Evolutionary conservation across 1,140 invertebrate species (phyloP).

Genomic region (Panagrolaimus sp.): DNA sequence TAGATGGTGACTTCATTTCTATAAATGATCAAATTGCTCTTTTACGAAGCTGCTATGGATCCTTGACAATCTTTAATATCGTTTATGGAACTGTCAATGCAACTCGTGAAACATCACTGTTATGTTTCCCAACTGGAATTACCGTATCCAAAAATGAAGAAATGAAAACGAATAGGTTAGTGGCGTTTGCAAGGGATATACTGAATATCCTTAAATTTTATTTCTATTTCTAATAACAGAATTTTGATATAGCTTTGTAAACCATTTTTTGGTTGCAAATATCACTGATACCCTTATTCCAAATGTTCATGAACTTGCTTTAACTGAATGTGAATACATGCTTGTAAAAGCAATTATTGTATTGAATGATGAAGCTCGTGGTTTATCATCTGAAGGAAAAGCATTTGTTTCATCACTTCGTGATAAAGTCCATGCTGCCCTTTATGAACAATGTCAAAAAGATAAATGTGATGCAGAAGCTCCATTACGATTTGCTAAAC

Average conservation of each 20-base stretch:
- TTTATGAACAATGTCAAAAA: constrained; percentile 39
- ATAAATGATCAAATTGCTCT: constrained; percentile 39
- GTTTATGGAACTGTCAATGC: constrained; percentile 26
- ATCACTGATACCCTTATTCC: constrained; percentile 30
- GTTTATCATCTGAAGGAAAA: constrained; percentile 21
- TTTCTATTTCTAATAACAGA: constrained; percentile 15
- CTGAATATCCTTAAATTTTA: neutral
- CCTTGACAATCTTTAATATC: constrained; percentile 49
- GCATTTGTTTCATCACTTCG: constrained; percentile 38
- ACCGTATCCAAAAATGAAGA: constrained; percentile 39
- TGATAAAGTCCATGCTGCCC: constrained; percentile 41
- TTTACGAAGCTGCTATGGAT: constrained; percentile 37
- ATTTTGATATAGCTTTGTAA: constrained; percentile 33
- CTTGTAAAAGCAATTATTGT: constrained; percentile 45
- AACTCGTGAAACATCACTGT: constrained; percentile 35
- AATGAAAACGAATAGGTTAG: constrained; percentile 17
- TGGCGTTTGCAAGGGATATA: constrained; percentile 1
- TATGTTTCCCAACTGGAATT: constrained; percentile 44
- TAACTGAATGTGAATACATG: constrained; percentile 35
- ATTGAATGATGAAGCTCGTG: constrained; percentile 29
- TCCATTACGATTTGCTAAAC: constrained; percentile 42
- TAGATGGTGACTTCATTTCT: constrained; percentile 24
- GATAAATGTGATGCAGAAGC: constrained; percentile 18
- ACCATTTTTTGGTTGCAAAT: constrained; percentile 35
- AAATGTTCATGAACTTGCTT: constrained; percentile 27